Percentiles rank a stretch among this genome's conserved stretches.
phyloP scores from a whole-genome alignment of 2,888 invertebrate genomes.

The Apamea crenata region DNA sequence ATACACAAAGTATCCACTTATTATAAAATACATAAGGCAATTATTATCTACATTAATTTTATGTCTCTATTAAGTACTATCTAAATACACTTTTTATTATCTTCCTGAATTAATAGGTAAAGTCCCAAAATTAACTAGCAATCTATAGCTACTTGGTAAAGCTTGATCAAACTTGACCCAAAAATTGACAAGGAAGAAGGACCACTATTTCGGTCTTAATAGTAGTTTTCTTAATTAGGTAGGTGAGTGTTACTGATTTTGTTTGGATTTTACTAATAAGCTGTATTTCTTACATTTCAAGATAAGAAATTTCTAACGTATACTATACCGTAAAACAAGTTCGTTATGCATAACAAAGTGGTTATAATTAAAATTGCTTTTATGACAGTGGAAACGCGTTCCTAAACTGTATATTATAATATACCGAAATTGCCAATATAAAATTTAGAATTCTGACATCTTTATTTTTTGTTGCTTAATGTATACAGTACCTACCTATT shows the following conservation, averaged over 20 bases:
- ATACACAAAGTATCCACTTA: constrained; percentile 49
- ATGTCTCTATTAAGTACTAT: constrained; percentile 49
- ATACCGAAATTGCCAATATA: constrained; percentile 33
- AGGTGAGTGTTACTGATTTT: constrained; percentile 15
- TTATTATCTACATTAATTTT: constrained; percentile 61
- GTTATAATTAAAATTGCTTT: constrained; percentile 25
- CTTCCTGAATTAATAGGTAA: constrained; percentile 38
- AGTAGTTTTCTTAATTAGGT: constrained; percentile 20
- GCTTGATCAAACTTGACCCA: constrained; percentile 62
- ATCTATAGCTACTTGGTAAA: constrained; percentile 53
- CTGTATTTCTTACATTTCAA: constrained; percentile 3
- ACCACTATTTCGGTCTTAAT: constrained; percentile 41
- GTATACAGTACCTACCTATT: constrained; percentile 38
- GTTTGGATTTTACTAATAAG: constrained; percentile 15
- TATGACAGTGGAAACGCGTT: constrained; percentile 23
- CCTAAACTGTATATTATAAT: constrained; percentile 8
- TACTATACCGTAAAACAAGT: constrained; percentile 25
- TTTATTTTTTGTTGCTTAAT: constrained; percentile 42
- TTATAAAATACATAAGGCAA: constrained; percentile 64
- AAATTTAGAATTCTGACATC: constrained; percentile 45
- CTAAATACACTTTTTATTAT: constrained; percentile 42
- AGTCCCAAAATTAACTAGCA: constrained; percentile 46
- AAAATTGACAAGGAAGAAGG: constrained; percentile 56
- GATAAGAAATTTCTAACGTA: constrained; percentile 20
- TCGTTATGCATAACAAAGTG: constrained; percentile 8